A percentile compares a stretch with the other conserved stretches of the same genome.
These are phyloP conservation scores for Neomonachus schauinslandi DNA, from an alignment of 2,113 vertebrate species.

Conservation along the genomic window DNA sequence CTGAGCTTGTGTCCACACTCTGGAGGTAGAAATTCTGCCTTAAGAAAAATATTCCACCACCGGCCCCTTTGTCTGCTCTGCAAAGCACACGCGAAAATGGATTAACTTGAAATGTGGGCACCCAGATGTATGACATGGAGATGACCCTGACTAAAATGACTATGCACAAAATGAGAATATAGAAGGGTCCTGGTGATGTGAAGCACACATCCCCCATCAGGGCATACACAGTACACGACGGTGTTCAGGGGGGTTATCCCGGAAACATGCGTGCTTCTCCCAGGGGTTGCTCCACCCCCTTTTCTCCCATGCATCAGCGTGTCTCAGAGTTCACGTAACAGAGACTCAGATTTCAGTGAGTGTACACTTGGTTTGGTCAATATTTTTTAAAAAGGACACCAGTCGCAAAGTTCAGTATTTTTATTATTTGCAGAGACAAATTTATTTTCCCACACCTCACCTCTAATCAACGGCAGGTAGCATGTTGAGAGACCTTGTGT, in stretches of 20 bases:
- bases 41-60: slow-evolving; percentile 63
- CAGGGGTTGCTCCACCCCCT: neutral
- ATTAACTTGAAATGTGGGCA: slow-evolving; percentile 31
- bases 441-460: neutral
- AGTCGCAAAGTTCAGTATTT: neutral
- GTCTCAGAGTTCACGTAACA: neutral
- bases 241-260: too few relatives aligned
- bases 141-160: slow-evolving; percentile 54
- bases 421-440: neutral
- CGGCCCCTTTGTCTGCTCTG: slow-evolving; percentile 58
- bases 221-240: neutral
- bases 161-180: neutral
- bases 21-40: slow-evolving; percentile 59
- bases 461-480: neutral
- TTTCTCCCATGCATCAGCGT: neutral
- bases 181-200: neutral
- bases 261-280: neutral
- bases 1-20: slow-evolving; percentile 55
- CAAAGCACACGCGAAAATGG: slow-evolving; percentile 52
- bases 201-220: neutral
- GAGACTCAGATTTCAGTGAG: neutral
- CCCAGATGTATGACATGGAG: slow-evolving; percentile 37
- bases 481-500: neutral
- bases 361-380: neutral
- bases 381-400: neutral